Base-by-base conservation (phyloP, 2,797 vertebrate species). In the Decapterus maruadsi region DNA sequence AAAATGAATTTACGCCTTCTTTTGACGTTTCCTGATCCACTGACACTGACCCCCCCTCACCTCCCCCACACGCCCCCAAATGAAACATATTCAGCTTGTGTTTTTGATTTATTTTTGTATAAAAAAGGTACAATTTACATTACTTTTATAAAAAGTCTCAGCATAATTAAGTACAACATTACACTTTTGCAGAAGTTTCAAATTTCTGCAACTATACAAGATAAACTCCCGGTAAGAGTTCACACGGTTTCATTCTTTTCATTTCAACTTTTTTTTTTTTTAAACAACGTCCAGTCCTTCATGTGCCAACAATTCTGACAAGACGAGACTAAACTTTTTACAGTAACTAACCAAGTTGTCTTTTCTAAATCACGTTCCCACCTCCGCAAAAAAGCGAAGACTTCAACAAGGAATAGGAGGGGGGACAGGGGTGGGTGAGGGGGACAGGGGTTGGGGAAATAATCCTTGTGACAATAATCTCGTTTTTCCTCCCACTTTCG, bases 111-210 rank as follows among this genome's bases (percentile, higher is more conserved):
- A 98, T 98, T 98, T 92, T 96, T 96, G 95, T 97, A 97, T 96
- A 97, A 97, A 97, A 95, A 98, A 95, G 91, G 96, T 97, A 97
- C 96, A 96, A 96, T 97, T 98, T 99, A 99, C 97, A 99, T 97
- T 99, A 99, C 98, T 99, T 99, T 99, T 99, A 99, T 99, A 98
- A 99, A 99, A 99, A 99, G 98, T 99, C 97, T 97, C 95, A 97
- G 97, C 96, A 96, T 96, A 96, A 98, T 96, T 97, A 97, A 96
- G 96, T 97, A 98, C 97, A 97, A 97, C 97, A 97, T 98, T 97
- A 98, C 96, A 97, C 95, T 96, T 95, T 94, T 96, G 97, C 97
- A 98, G 98, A 97, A 97, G 96, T 94, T 82, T 88, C 68, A 89
- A 96, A 94, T 96, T 87, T 88, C 97, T 97, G 97, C 97, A 96